Evolutionary conservation across 2,888 invertebrate species (phyloP).

Genomic region (Hipparchia semele): DNA sequence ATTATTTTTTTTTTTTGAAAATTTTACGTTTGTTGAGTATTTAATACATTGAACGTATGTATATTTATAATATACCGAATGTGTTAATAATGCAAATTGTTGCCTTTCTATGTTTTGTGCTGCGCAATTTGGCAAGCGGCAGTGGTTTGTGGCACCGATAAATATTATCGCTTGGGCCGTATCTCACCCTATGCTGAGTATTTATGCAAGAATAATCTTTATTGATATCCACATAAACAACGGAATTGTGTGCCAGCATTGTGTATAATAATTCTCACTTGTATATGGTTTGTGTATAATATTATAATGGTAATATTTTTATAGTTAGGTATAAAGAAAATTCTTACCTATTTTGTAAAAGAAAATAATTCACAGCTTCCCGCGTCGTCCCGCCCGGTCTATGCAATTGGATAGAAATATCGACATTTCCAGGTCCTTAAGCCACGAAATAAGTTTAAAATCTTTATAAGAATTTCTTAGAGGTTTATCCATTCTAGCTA

Average conservation of each 20-base stretch:
- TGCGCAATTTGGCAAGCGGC: constrained; percentile 36
- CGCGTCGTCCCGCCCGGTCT: too few species aligned
- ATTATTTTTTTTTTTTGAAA: too few species aligned
- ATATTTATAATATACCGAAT: background rate
- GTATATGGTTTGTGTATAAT: background rate
- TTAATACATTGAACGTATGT: background rate
- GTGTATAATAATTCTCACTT: constrained; percentile 1
- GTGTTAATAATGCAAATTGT: constrained; percentile 29
- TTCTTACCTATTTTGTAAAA: too few species aligned
- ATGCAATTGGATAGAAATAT: too few species aligned
- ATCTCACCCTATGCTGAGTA: constrained; percentile 15
- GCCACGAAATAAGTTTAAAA: too few species aligned
- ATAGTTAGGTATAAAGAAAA: too few species aligned
- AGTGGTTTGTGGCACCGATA: constrained; percentile 36
- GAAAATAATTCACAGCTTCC: too few species aligned
- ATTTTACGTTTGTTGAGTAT: too few species aligned
- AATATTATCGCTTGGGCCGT: constrained; percentile 32
- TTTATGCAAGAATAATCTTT: constrained; percentile 13
- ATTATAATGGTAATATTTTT: too few species aligned
- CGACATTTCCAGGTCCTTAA: too few species aligned
- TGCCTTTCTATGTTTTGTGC: constrained; percentile 34
- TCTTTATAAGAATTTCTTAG: too few species aligned
- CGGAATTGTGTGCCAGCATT: constrained; percentile 5
- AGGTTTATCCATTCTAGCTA: too few species aligned
- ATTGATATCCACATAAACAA: constrained; percentile 1